phyloP scores from a whole-genome alignment of 2,113 vertebrate genomes.

The Chroicocephalus ridibundus region DNA sequence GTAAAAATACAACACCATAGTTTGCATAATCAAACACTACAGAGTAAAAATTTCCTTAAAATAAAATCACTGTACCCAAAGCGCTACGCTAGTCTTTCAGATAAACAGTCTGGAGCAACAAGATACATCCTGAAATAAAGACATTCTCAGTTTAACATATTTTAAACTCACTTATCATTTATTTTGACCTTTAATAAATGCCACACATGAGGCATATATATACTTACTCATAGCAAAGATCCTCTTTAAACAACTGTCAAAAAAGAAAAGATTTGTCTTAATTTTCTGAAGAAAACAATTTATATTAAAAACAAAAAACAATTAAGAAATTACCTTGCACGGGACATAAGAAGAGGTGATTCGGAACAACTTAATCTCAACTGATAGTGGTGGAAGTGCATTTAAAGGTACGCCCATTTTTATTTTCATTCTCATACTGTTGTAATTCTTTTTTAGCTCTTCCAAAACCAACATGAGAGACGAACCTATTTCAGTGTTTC shows the following conservation, averaged over 20 bases:
- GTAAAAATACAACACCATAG: background rate
- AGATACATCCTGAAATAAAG: background rate
- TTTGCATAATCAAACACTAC: background rate
- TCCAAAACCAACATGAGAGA: conserved; percentile 30
- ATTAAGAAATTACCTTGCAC: background rate
- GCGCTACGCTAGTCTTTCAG: background rate
- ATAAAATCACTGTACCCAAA: background rate
- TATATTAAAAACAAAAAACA: background rate
- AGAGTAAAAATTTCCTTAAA: background rate
- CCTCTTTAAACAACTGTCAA: conserved; percentile 53
- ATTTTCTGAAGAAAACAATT: background rate
- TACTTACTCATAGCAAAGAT: conserved; percentile 63
- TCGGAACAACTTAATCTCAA: conserved; percentile 50
- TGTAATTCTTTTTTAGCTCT: conserved; percentile 60
- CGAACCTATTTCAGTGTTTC: conserved; percentile 17
- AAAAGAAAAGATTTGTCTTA: background rate
- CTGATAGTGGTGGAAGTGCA: conserved; percentile 57
- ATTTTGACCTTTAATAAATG: background rate
- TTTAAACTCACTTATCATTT: background rate
- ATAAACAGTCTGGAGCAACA: background rate
- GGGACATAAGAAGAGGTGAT: background rate
- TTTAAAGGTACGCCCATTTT: conserved; percentile 47
- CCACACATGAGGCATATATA: background rate
- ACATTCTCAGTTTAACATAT: background rate
- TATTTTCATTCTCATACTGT: conserved; percentile 48